Percentiles rank a stretch among this genome's conserved stretches.
These are phyloP conservation scores for Galendromus occidentalis DNA, from an alignment of 1,140 invertebrate genomes.

Conservation along the genomic window DNA sequence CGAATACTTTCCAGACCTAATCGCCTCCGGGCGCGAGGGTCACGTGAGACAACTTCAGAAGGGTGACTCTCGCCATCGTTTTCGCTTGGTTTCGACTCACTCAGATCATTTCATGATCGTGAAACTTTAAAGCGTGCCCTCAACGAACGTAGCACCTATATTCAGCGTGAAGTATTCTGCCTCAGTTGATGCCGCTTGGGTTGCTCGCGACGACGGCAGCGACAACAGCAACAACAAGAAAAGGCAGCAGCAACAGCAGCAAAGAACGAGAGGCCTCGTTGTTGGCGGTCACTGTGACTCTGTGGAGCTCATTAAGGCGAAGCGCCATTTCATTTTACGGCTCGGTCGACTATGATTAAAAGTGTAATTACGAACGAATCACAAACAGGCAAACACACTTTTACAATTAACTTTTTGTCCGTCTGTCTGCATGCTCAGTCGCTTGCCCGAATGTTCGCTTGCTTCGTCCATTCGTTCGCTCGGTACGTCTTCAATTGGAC, in stretches of 20 bases:
- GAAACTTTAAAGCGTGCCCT: too few relatives aligned
- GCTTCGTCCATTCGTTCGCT: background rate
- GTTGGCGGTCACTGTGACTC: background rate
- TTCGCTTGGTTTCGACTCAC: too few relatives aligned
- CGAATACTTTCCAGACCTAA: too few relatives aligned
- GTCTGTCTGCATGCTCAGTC: background rate
- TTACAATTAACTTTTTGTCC: background rate
- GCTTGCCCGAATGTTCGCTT: background rate
- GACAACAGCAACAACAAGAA: background rate
- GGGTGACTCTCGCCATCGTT: too few relatives aligned
- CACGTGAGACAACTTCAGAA: too few relatives aligned
- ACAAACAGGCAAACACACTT: background rate
- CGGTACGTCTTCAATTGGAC: too few relatives aligned
- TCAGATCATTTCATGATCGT: too few relatives aligned
- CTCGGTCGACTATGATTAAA: constrained; percentile 8
- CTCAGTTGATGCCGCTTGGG: background rate
- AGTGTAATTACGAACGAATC: background rate
- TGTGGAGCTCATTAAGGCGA: background rate
- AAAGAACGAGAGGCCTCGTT: background rate
- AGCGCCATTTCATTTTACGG: constrained; percentile 8
- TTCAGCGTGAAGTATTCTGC: too few relatives aligned
- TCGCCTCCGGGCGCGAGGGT: too few relatives aligned
- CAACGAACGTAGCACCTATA: too few relatives aligned
- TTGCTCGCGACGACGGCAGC: background rate
- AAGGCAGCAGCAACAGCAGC: background rate